Evolutionary conservation across 1,140 invertebrate species (phyloP).

Genomic region (Drusus annulatus): DNA sequence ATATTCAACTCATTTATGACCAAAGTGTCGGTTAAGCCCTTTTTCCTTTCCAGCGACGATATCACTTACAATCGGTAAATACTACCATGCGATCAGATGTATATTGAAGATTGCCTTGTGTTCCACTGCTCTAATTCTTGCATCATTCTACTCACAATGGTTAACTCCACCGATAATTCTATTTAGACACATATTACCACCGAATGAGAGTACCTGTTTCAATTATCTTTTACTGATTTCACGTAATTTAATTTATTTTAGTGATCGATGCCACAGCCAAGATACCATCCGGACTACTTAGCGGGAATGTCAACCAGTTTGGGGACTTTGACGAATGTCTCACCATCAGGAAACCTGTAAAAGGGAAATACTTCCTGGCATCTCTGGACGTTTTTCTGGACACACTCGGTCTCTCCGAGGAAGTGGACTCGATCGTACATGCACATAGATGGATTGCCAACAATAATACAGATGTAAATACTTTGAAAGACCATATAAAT

Average conservation of each 20-base stretch:
- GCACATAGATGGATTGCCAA: conserved; percentile 75
- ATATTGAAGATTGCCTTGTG: too few relatives aligned
- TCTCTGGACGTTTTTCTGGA: conserved; percentile 70
- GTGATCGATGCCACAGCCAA: conserved; percentile 77
- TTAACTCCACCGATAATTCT: too few relatives aligned
- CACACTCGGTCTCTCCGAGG: conserved; percentile 63
- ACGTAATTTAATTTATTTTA: conserved; percentile 63
- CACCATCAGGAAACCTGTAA: conserved; percentile 64
- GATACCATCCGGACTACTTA: conserved; percentile 74
- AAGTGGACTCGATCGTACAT: conserved; percentile 72
- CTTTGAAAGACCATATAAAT: neutral
- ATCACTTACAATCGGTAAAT: too few relatives aligned
- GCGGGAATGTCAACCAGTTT: conserved; percentile 76
- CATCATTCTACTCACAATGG: too few relatives aligned
- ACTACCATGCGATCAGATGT: too few relatives aligned
- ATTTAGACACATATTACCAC: too few relatives aligned
- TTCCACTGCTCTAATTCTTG: too few relatives aligned
- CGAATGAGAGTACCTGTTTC: too few relatives aligned
- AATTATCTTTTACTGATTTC: too few relatives aligned
- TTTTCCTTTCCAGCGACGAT: too few relatives aligned
- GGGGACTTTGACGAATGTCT: conserved; percentile 77
- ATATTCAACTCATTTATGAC: too few relatives aligned
- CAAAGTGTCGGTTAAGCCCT: too few relatives aligned
- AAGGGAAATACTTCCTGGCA: conserved; percentile 76
- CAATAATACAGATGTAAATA: conserved; percentile 75